Conservation (phyloP, 2,113 vertebrate genomes). For the Phylloscopus whistleri region DNA sequence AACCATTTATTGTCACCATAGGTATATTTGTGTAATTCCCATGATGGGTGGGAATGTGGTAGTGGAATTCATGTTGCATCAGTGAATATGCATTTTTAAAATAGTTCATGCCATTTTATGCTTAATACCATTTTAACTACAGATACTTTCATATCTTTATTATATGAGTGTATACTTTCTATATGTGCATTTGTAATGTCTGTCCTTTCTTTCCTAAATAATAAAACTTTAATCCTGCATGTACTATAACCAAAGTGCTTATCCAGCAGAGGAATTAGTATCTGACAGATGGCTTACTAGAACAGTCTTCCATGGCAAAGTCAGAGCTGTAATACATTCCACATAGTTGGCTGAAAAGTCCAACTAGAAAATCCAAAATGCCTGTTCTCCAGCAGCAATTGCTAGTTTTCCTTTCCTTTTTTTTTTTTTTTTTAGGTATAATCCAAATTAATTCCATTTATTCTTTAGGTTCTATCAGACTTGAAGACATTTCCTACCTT, state of each 20-base stretch:
- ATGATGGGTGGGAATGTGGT: not conserved
- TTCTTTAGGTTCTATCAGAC: not conserved
- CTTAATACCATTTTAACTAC: not conserved
- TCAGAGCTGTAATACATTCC: not conserved
- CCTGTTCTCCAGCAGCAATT: not conserved
- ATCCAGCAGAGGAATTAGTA: not conserved
- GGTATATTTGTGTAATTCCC: not conserved
- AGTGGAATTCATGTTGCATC: not conserved
- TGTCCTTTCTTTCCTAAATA: not conserved
- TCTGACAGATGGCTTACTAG: not conserved
- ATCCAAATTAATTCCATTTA: not conserved
- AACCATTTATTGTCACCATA: not conserved
- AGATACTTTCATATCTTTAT: not conserved
- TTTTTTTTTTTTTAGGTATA: not conserved
- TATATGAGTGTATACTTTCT: not conserved
- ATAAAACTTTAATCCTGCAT: not conserved
- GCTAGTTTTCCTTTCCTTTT: not conserved
- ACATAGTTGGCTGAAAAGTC: not conserved
- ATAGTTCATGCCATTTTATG: not conserved
- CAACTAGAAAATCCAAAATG: not conserved
- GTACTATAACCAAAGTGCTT: not conserved
- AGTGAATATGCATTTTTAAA: not conserved
- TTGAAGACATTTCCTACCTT: not conserved
- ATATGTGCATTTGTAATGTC: not conserved
- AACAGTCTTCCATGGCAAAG: not conserved